Evolutionary conservation across 92 coral and sea anemone genomes (phyloP), one percentile per base, ranked within the genome.

Genomic region (Muricea muricata): DNA sequence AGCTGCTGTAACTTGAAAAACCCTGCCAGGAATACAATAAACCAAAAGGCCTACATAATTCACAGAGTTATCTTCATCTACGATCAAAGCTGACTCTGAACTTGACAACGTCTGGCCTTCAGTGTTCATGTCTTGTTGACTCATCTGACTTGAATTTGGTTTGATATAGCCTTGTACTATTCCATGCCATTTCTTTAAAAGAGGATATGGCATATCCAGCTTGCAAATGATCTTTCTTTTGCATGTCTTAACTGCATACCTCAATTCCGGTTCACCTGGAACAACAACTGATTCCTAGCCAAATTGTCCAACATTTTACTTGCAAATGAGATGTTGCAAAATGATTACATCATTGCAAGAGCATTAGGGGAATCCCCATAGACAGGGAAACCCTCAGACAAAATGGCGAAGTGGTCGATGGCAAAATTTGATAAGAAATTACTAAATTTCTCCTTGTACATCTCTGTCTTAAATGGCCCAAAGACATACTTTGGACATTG

Each of bases 181-280:
- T 10, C 79, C 34, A 45, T 73, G 56, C 73, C 73, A 80, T 65
- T 80, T 31, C 28, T 80, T 80, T 45, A 80, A 40, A 65, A 80
- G 76, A 46, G 77, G 77, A 50, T 80, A 80, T 10, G 76, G 85
- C 28, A 80, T 65, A 37, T 65, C 85, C 75, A 34, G 77, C 17
- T 75, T 39, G 65, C 77, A 80, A 80, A 80, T 34, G 33, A 80
- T 69, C 28, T 80, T 80, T 80, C 76, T 80, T 40, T 65, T 76
- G 29, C 39, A 15, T 21, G 17, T 40, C 57, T 79, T 79, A 80
- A 74, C 42, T 28, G 76, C 85, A 65, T 80, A 80, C 39, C 77
- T 37, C 30, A 65, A 30, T 9, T 80, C 76, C 63, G 85, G 75
- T 80, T 80, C 52, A 80, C 58, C 76, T 80, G 74, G 42, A 80